Conservation (phyloP, 2,797 vertebrate species). For the Rousettus madagascariensis region DNA sequence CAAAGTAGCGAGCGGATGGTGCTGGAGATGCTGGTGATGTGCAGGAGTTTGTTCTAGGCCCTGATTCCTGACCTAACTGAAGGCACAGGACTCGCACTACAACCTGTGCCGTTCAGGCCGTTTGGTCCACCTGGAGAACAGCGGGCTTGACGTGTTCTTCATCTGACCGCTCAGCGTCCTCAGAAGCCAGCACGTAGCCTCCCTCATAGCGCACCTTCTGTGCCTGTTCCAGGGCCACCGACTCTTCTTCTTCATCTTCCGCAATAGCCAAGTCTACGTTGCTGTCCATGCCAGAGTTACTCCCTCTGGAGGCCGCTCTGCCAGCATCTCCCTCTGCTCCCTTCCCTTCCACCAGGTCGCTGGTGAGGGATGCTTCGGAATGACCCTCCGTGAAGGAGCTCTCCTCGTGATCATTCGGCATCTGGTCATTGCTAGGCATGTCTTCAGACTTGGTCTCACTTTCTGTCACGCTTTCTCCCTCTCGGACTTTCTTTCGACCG, state of each 20-base stretch:
- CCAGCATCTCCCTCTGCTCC: constrained; percentile 75
- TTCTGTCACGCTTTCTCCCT: constrained; percentile 81
- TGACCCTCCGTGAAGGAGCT: constrained; percentile 84
- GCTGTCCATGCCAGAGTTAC: constrained; percentile 71
- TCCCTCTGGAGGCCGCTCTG: constrained; percentile 72
- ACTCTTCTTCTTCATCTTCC: constrained; percentile 83
- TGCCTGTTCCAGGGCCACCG: constrained; percentile 62
- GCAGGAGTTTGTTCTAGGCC: not conserved
- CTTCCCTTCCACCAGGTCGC: constrained; percentile 78
- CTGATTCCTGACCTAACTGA: not conserved
- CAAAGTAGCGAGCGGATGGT: fast-evolving
- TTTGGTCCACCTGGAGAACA: constrained; percentile 84
- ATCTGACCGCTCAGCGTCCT: constrained; percentile 71
- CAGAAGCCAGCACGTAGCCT: not conserved
- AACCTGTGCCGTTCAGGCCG: not conserved
- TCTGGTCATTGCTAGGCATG: constrained; percentile 57
- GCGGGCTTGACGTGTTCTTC: constrained; percentile 79
- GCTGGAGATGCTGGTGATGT: not conserved
- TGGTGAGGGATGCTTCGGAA: constrained; percentile 80
- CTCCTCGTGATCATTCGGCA: constrained; percentile 78
- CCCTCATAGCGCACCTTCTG: constrained; percentile 78
- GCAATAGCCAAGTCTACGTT: constrained; percentile 83
- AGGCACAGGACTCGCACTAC: fast-evolving
- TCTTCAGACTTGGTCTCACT: constrained; percentile 81
- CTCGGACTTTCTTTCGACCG: constrained; percentile 87